Conservation (phyloP, 2,888 invertebrate genomes). For the Sycophila texana region DNA sequence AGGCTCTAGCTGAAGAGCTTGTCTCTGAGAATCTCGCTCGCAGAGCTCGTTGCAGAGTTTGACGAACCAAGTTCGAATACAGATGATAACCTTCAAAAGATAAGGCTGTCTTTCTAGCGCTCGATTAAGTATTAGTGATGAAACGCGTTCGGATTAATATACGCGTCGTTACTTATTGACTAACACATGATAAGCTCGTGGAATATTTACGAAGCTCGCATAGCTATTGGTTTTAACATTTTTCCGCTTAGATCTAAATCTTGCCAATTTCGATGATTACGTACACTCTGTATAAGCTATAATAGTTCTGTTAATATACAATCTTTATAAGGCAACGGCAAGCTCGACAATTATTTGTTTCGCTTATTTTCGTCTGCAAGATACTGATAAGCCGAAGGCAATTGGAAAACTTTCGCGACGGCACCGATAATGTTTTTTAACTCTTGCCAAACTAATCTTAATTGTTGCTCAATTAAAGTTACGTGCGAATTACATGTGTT, state of each 20-base stretch:
- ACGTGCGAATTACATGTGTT: too few species aligned
- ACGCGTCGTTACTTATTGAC: constrained; percentile 42
- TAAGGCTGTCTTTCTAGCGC: constrained; percentile 44
- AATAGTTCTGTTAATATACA: too few species aligned
- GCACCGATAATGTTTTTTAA: too few species aligned
- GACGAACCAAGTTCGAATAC: background rate
- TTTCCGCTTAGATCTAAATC: too few species aligned
- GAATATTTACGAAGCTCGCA: constrained; percentile 14
- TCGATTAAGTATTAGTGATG: constrained; percentile 27
- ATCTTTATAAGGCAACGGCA: too few species aligned
- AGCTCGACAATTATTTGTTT: too few species aligned
- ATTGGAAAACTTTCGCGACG: too few species aligned
- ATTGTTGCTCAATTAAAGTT: too few species aligned
- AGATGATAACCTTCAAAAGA: constrained; percentile 55
- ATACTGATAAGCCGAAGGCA: too few species aligned
- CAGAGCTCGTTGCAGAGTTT: background rate
- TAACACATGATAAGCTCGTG: constrained; percentile 25
- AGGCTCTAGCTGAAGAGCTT: background rate
- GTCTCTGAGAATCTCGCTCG: background rate
- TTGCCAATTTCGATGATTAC: too few species aligned
- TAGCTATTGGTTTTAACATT: background rate
- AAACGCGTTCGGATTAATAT: constrained; percentile 25
- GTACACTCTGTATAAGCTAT: too few species aligned
- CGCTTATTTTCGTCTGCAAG: background rate
- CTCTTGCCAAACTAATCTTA: too few species aligned